Conservation (phyloP, 2,797 vertebrate genomes). For the Peromyscus attwateri region DNA sequence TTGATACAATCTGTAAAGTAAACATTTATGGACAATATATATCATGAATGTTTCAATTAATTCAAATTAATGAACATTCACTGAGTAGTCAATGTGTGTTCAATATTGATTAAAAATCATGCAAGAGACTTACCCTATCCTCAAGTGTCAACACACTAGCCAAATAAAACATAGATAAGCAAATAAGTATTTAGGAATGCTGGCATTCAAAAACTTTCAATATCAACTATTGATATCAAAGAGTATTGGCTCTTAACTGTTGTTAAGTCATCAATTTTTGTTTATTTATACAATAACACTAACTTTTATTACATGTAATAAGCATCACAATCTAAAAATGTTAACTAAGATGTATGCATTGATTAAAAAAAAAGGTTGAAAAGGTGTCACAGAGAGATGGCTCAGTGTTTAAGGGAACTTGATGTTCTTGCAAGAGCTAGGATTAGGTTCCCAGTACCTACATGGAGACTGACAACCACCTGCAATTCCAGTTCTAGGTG, state of each 20-base stretch:
- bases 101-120: conserved; percentile 41
- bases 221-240: conserved; percentile 25
- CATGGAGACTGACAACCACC: background rate
- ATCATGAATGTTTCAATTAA: conserved; percentile 36
- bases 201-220: conserved; percentile 37
- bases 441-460: background rate
- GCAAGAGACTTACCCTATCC: background rate
- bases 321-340: conserved; percentile 38
- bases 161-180: background rate
- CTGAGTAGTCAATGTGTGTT: background rate
- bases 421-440: background rate
- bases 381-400: background rate
- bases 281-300: background rate
- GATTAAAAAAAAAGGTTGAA: background rate
- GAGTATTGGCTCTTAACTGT: conserved; percentile 5
- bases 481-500: background rate
- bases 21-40: background rate
- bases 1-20: conserved; percentile 7
- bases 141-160: background rate
- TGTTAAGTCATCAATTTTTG: background rate
- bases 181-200: background rate
- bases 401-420: background rate
- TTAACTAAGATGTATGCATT: background rate
- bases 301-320: conserved; percentile 23
- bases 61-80: conserved; percentile 58